Base-by-base conservation (phyloP, 1,140 invertebrate genomes). In the Heterodera schachtii region DNA sequence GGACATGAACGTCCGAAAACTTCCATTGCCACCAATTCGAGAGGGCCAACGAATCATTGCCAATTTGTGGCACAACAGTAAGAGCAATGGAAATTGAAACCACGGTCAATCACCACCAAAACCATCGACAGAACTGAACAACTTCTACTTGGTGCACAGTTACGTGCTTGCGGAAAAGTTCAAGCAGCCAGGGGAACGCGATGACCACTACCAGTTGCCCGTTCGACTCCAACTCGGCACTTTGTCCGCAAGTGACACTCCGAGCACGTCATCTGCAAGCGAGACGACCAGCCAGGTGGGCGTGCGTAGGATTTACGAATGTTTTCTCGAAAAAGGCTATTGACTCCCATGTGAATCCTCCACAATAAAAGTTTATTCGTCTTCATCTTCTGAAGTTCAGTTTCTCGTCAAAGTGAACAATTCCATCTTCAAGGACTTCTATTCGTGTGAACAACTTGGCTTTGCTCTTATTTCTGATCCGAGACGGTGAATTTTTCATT, bases 371-470 rank as follows among this genome's bases (percentile, higher is more conserved):
- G 31, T 31, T 31, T 31, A 31, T 31, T 31, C 31, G 1, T 31
- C 31, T 31, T 31, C 31, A 31, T 31, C 31, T 31, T 31, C 31
- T 31, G 16, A 52, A 52, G 13, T 64, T 19, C 16, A 64, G 57
- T 64, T 64, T 64, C 57, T 64, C 16, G 57, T 64, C 57, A 64
- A 64, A 64, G 57, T 64, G 57, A 64, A 64, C 57, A 64, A 64
- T 64, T 64, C 57, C 57, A 64, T 64, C 57, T 64, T 64, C 57
- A 64, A 64, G 19, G 57, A 64, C 57, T 64, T 64, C 16, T 64
- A 64, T 64, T 64, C 57, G 57, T 64, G 57, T 19, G 57, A 64
- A 64, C 57, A 11, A 19, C 57, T 64, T 64, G 57, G 57, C 13
- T 64, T 64, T 19, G 16, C 57, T 5, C 57, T 64, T 19, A 64